phyloP scores from a whole-genome alignment of 2,888 invertebrate genomes.

The Villa cingulata region DNA sequence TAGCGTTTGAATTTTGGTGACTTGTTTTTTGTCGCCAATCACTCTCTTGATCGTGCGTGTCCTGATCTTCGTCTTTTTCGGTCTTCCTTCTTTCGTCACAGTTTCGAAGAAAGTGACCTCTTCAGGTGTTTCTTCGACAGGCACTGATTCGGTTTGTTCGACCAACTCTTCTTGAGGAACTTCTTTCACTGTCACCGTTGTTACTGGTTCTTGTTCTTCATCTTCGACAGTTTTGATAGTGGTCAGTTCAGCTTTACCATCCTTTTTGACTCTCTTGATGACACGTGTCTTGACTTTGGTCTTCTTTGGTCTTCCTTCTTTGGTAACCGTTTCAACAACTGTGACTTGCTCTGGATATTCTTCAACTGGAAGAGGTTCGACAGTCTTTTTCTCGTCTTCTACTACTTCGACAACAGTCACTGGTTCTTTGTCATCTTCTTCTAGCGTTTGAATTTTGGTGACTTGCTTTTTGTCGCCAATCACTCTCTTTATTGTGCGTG shows the following conservation, averaged over 20 bases:
- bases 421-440: constrained; percentile 25
- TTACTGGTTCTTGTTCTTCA: constrained; percentile 23
- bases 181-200: constrained; percentile 17
- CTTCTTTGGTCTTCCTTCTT: constrained; percentile 23
- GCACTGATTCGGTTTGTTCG: constrained; percentile 11
- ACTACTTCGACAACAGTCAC: constrained; percentile 21
- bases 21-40: constrained; percentile 18
- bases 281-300: constrained; percentile 25
- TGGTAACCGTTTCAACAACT: constrained; percentile 34
- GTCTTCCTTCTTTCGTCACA: constrained; percentile 24
- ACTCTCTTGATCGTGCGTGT: constrained; percentile 15
- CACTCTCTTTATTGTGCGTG: constrained; percentile 19
- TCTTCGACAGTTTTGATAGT: constrained; percentile 22
- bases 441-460: constrained; percentile 22
- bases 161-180: constrained; percentile 29
- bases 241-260: constrained; percentile 17
- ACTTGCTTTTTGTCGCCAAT: constrained; percentile 21
- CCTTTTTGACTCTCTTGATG: constrained; percentile 21
- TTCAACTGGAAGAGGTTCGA: not conserved
- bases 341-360: constrained; percentile 22
- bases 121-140: constrained; percentile 26
- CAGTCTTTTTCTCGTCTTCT: not conserved
- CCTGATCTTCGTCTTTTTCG: constrained; percentile 27
- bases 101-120: constrained; percentile 32
- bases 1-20: constrained; percentile 24